Evolutionary conservation across 1,140 invertebrate species (phyloP), one percentile per base, ranked within the genome.

Genomic region (Steinernema feltiae): DNA sequence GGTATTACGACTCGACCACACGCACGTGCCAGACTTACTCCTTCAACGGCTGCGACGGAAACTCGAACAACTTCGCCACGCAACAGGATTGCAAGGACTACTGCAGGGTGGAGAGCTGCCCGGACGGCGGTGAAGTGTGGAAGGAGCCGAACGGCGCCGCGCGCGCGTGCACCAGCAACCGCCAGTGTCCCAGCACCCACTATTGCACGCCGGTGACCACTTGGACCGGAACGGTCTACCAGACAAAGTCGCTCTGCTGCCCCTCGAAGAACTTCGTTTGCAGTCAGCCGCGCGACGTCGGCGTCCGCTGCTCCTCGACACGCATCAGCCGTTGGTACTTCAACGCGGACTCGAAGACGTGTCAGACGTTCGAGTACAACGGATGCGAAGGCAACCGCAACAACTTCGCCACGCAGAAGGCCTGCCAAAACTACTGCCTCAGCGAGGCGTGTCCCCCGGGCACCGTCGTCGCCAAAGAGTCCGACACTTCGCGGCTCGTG

Each of bases 1-100:
- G 78, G 78, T 85, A 86, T 53, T 85, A 85, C 48, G 84, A 85
- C 71, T 86, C 84, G 1, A 86, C 84, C 17, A 82, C 77, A 24
- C 63, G 82, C 31, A 82, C 82, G 17, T 85, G 84, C 69, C 85
- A 85, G 73, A 86, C 84, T 0, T 85, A 78, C 71, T 85, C 83
- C 1, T 85, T 85, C 80, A 85, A 86, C 73, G 85, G 85, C n/a
- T 85, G 84, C 71, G 84, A 85, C 76, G 84, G 84, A 41, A 85
- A 85, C 71, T 82, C 79, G n/a, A 85, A 85, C 73, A 85, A 85
- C 69, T 80, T 82, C 46, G 83, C 83, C 46, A 85, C 83, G 1
- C 83, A 85, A 78, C 83, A 85, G 76, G 83, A 86, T 70, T 86
- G 84, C 72, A 80, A 80, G 32, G 78, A 80, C 35, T 80, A 84